Percentiles rank a stretch among this genome's conserved stretches.
Evolutionary conservation across 1,140 invertebrate species (phyloP).

Genomic region (Lithobius niger): DNA sequence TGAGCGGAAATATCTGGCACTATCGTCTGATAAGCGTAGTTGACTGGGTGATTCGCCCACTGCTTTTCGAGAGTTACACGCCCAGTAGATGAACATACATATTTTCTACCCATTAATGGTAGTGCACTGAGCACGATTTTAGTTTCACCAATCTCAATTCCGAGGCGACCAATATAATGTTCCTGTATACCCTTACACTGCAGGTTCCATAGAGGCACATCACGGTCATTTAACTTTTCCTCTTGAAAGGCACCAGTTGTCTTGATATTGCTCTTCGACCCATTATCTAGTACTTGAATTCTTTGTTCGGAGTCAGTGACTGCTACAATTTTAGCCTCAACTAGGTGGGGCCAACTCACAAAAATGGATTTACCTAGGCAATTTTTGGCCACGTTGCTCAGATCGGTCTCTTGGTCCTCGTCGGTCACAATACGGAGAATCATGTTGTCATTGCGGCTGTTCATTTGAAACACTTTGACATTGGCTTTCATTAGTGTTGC

Average conservation of each 20-base stretch:
- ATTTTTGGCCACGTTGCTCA: conserved; percentile 40
- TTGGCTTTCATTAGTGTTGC: conserved; percentile 51
- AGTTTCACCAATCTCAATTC: conserved; percentile 57
- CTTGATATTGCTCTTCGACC: too few relatives aligned
- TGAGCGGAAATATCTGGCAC: conserved; percentile 40
- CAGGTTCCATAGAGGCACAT: conserved; percentile 34
- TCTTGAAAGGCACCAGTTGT: too few relatives aligned
- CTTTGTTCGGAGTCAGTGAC: conserved; percentile 41
- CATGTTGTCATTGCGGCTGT: conserved; percentile 64
- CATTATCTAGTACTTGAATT: too few relatives aligned
- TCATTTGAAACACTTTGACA: conserved; percentile 74
- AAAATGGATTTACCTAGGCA: conserved; percentile 57
- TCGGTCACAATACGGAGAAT: conserved; percentile 41
- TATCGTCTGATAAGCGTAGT: conserved; percentile 8
- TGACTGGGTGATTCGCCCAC: conserved; percentile 19
- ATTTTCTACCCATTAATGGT: conserved; percentile 50
- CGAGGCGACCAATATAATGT: conserved; percentile 35
- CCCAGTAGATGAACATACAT: conserved; percentile 38
- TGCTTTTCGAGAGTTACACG: conserved; percentile 50
- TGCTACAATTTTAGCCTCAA: conserved; percentile 48
- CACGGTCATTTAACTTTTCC: conserved; percentile 31
- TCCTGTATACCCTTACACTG: conserved; percentile 33
- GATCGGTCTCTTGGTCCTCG: conserved; percentile 23
- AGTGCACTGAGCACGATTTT: conserved; percentile 56
- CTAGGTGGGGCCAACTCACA: conserved; percentile 79